phyloP scores from a whole-genome alignment of 2,113 vertebrate genomes.

The Vulpes ferrilata region DNA sequence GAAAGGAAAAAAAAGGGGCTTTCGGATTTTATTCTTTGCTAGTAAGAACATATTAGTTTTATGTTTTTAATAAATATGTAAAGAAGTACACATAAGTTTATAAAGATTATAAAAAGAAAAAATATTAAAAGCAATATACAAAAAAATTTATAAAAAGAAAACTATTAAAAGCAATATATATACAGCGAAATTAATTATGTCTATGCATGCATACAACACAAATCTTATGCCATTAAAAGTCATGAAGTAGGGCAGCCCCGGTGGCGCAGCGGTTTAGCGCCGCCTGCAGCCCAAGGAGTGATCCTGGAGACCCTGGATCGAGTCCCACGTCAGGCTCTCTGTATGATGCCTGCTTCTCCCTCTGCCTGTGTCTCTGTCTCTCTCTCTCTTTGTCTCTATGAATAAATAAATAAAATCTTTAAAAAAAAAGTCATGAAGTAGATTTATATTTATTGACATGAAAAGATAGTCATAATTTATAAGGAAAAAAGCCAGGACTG shows the following conservation, averaged over 20 bases:
- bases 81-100: conserved; percentile 6
- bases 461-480: background rate
- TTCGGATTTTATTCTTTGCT: background rate
- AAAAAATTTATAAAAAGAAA: background rate
- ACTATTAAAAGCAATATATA: background rate
- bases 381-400: too few species aligned
- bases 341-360: too few species aligned
- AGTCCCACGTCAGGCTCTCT: too few species aligned
- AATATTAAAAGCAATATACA: background rate
- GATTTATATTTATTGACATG: conserved; percentile 19
- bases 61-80: conserved; percentile 17
- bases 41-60: background rate
- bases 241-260: too few species aligned
- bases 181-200: background rate
- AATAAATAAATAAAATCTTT: too few species aligned
- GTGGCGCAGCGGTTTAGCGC: too few species aligned
- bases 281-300: too few species aligned
- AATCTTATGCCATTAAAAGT: conserved; percentile 31
- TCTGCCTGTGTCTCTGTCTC: too few species aligned
- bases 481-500: conserved; percentile 49
- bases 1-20: background rate
- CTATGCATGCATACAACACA: background rate
- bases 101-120: conserved; percentile 1
- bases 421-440: background rate
- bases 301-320: too few species aligned